Evolutionary conservation across 2,113 vertebrate species (phyloP), one percentile per base, ranked within the genome.

Genomic region (Cynopterus brachyotis): DNA sequence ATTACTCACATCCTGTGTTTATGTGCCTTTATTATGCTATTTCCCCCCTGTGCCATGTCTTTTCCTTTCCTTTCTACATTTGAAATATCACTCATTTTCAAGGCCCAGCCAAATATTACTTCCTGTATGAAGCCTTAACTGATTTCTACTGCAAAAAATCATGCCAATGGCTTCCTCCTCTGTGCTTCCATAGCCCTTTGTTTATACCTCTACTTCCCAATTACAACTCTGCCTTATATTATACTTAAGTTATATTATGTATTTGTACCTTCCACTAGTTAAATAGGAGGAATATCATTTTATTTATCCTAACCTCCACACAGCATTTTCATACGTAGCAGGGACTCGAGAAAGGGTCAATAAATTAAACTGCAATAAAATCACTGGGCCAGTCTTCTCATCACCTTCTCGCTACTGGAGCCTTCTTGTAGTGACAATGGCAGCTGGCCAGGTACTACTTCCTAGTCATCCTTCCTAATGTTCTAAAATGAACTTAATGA

Each of bases 41-140:
- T 97, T 94, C 85, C 72, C 73, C 75, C 73, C 67, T 79, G 66
- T 47, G 53, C 72, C 81, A 30, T 11, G 76, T 37, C 78, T 40
- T 80, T 76, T 94, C 64, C 88, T 89, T 69, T 76, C 69, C 70
- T 94, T 92, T 42, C 89, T 35, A 76, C 35, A 55, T 92, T 76
- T 30, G 88, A 97, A 82, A 88, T 26, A 59, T 9, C 72, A 62
- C 28, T 72, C 35, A 81, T 78, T 81, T 95, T 80, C 67, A 97
- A 85, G 32, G 78, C 9, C 19, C 72, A 78, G 81, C 76, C 82
- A 81, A 94, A 40, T 91, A 91, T 50, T 62, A 80, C 94, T 96
- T 94, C 96, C 96, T 88, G 32, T 91, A 62, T 55, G 76, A 95
- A 91, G 85, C 55, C 64, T 88, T 76, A 73, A 85, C 70, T 89